phyloP scores from a whole-genome alignment of 2,113 vertebrate species.

The Spizaetus ornatus region DNA sequence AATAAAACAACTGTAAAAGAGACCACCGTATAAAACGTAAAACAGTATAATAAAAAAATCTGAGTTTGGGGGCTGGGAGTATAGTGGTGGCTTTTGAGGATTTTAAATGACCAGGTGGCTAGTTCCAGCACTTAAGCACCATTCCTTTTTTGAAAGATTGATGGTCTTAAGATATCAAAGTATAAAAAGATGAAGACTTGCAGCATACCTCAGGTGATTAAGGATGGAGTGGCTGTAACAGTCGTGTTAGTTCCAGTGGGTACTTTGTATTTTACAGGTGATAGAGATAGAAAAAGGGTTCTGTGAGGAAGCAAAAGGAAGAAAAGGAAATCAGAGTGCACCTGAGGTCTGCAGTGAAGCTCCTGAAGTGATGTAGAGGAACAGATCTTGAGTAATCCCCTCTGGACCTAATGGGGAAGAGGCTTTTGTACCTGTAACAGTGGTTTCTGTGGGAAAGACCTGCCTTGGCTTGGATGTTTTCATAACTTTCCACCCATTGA shows the following conservation, averaged over 20 bases:
- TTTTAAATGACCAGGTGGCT: background rate
- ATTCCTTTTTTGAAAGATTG: background rate
- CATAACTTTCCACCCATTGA: background rate
- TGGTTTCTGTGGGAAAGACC: background rate
- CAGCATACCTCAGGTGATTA: background rate
- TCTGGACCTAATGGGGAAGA: background rate
- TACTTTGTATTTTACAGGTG: background rate
- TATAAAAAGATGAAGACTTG: background rate
- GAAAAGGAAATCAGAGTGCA: background rate
- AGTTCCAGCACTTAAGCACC: background rate
- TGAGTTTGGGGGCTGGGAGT: background rate
- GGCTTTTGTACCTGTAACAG: background rate
- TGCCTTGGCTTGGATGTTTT: background rate
- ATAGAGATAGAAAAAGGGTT: background rate
- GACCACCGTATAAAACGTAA: background rate
- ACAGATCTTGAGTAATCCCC: background rate
- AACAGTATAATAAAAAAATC: background rate
- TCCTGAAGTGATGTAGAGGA: background rate
- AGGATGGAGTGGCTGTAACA: background rate
- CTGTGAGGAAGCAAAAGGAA: background rate
- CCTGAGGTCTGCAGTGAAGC: background rate
- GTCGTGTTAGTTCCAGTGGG: fast-evolving
- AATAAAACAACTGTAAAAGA: background rate
- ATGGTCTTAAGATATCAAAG: background rate
- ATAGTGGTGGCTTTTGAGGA: background rate